Percentiles rank a stretch among this genome's conserved stretches.
phyloP scores from a whole-genome alignment of 2,113 vertebrate species.

The Sarotherodon lohbergeri region DNA sequence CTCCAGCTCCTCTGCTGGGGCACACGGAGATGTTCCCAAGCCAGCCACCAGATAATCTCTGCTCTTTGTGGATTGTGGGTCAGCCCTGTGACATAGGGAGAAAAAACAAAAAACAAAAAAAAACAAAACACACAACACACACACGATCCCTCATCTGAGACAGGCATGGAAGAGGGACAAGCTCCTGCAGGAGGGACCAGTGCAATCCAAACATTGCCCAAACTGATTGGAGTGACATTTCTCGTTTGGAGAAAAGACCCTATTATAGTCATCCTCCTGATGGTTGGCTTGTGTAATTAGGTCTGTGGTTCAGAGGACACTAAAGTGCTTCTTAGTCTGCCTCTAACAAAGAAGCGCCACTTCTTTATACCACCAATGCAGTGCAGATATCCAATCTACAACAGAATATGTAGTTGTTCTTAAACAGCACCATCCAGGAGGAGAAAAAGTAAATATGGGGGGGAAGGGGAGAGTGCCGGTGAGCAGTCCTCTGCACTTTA shows the following conservation, averaged over 20 bases:
- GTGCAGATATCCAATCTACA: not conserved
- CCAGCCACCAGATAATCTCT: not conserved
- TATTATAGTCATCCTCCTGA: fast-evolving
- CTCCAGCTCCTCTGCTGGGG: not conserved
- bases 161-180: not conserved
- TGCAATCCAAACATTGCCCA: not conserved
- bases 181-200: not conserved
- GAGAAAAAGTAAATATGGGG: not conserved
- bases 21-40: not conserved
- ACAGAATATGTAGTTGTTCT: not conserved
- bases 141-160: not conserved
- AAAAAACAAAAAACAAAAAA: not conserved
- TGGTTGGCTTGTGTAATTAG: not conserved
- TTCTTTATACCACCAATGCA: not conserved
- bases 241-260: not conserved
- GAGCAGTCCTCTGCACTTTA: not conserved
- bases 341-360: not conserved
- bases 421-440: not conserved
- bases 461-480: not conserved
- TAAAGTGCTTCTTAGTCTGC: not conserved
- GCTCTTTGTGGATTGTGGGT: not conserved
- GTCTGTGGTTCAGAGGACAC: not conserved
- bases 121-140: not conserved
- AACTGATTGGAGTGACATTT: not conserved
- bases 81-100: not conserved